A percentile compares a stretch with the other conserved stretches of the same genome.
phyloP scores from a whole-genome alignment of 2,888 invertebrate genomes.

The Shargacucullia verbasci region DNA sequence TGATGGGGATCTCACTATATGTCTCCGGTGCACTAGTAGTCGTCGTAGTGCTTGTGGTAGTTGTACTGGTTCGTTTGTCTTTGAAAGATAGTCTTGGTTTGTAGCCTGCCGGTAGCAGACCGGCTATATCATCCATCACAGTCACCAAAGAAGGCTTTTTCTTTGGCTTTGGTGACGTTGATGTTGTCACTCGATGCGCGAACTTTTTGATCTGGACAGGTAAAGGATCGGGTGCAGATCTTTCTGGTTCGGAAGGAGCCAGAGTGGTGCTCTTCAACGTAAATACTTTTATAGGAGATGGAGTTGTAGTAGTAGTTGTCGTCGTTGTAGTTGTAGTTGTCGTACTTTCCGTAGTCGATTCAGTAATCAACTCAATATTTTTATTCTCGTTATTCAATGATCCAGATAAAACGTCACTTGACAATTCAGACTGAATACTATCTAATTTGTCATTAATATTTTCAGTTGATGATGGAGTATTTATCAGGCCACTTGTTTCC shows the following conservation, averaged over 20 bases:
- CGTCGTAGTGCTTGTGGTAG: slow-evolving; percentile 74
- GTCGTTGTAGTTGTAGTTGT: slow-evolving; percentile 68
- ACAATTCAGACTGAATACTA: slow-evolving; percentile 94
- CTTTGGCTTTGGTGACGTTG: slow-evolving; percentile 83
- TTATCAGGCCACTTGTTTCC: slow-evolving; percentile 59
- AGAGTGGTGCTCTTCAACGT: slow-evolving; percentile 87
- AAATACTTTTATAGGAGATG: slow-evolving; percentile 80
- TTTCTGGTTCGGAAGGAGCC: slow-evolving; percentile 83
- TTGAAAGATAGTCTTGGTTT: slow-evolving; percentile 87
- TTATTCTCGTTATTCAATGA: slow-evolving; percentile 92
- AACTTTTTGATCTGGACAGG: slow-evolving; percentile 92
- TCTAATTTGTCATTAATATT: slow-evolving; percentile 96
- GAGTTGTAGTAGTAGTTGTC: slow-evolving; percentile 73
- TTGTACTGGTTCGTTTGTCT: slow-evolving; percentile 87
- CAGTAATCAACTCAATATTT: slow-evolving; percentile 91
- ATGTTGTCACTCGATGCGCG: slow-evolving; percentile 84
- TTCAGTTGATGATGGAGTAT: slow-evolving; percentile 91
- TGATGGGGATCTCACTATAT: slow-evolving; percentile 65
- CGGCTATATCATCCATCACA: slow-evolving; percentile 90
- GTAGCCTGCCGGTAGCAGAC: slow-evolving; percentile 91
- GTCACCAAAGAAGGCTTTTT: slow-evolving; percentile 82
- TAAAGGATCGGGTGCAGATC: slow-evolving; percentile 88
- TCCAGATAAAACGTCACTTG: slow-evolving; percentile 93
- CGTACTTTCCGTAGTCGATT: slow-evolving; percentile 80
- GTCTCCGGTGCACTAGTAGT: slow-evolving; percentile 57